phyloP scores from a whole-genome alignment of 2,888 invertebrate species.

The Unio delphinus region DNA sequence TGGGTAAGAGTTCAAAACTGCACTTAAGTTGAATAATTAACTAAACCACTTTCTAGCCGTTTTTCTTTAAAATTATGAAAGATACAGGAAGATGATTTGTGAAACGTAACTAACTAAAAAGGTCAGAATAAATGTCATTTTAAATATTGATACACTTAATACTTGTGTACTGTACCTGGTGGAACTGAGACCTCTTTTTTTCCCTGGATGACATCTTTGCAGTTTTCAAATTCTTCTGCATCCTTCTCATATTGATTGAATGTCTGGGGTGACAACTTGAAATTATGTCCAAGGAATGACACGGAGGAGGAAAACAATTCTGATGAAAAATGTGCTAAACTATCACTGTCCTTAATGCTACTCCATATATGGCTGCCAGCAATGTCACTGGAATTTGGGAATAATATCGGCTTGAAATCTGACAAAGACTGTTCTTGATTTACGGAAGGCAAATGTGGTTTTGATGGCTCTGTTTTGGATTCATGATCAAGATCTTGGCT shows the following conservation, averaged over 20 bases:
- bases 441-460: no score
- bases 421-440: neutral
- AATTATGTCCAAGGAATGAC: slow-evolving; percentile 57
- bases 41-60: no score
- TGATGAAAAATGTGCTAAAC: slow-evolving; percentile 57
- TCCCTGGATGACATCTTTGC: slow-evolving; percentile 63
- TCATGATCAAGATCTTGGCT: slow-evolving; percentile 63
- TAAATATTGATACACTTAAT: no score
- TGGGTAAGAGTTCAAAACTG: no score
- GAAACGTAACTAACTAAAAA: no score
- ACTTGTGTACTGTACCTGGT: slow-evolving; percentile 39
- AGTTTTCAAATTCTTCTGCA: slow-evolving; percentile 38
- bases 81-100: no score
- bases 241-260: slow-evolving; percentile 26
- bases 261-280: slow-evolving; percentile 38
- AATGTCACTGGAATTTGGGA: slow-evolving; percentile 16
- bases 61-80: no score
- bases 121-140: no score
- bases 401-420: slow-evolving; percentile 15
- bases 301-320: slow-evolving; percentile 62
- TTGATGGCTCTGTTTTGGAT: slow-evolving; percentile 13
- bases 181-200: slow-evolving; percentile 61
- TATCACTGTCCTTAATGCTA: slow-evolving; percentile 38
- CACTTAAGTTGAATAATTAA: no score
- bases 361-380: slow-evolving; percentile 43